Evolutionary conservation across 2,113 vertebrate genomes (phyloP), one percentile per base, ranked within the genome.

Genomic region (Chaenogobius annularis): DNA sequence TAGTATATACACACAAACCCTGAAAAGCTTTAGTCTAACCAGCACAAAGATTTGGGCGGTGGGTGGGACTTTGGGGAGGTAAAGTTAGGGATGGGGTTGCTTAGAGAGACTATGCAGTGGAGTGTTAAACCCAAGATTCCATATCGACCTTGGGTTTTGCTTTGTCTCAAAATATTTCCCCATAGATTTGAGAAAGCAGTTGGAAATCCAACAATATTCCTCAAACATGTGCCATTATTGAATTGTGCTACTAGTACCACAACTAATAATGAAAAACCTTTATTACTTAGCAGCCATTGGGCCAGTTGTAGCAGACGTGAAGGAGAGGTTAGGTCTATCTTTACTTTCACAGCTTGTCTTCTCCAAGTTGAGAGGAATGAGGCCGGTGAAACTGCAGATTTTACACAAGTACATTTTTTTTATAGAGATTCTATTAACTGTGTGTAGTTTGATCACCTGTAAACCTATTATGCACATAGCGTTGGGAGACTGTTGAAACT

Each of bases 1-100:
- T 88, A 87, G 75, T 89, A 82, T 88, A 73, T 84, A 85, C 19
- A 86, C 77, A 82, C 69, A 86, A 91, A 93, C 86, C 90, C 90
- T 88, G 85, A 90, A 94, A 93, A 94, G 92, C 93, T 94, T 94
- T 93, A 94, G 90, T 93, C 85, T 91, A 93, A 94, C 92, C 93
- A 94, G 93, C 93, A 93, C 92, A 93, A 94, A 93, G 87, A 91
- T 83, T 81, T 61, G 87, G 85, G 87, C 0, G 72, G 79, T 70
- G 77, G 75, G 84, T 0, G 59, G 76, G 74, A 0, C 47, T 40
- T n/a, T 0, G 10, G 76, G 79, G 82, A 13, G 78, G 58, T 31
- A 31, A 61, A 61, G 79, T 67, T 20, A 78, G 77, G 69, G 17
- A 17, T 10, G 47, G 71, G 68, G 48, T 81, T 48, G 79, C 84